Evolutionary conservation across 2,113 vertebrate species (phyloP).

Genomic region (Recurvirostra avosetta): DNA sequence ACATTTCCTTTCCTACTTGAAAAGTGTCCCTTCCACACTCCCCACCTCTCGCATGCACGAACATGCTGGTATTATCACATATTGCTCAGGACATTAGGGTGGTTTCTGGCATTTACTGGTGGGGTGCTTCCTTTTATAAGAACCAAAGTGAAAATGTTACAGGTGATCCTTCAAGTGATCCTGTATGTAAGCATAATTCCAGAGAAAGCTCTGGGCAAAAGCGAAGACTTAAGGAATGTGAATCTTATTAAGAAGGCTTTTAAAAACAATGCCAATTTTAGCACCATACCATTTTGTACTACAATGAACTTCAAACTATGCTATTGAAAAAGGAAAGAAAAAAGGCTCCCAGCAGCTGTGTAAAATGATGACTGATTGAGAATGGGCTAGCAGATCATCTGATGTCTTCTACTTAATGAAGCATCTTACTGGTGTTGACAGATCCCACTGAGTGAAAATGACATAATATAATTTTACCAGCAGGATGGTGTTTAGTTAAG

Average conservation of each 20-base stretch:
- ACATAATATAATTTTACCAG: conserved; percentile 50
- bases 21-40: background rate
- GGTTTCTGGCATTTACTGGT: background rate
- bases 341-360: conserved; percentile 15
- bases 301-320: background rate
- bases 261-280: background rate
- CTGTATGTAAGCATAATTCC: background rate
- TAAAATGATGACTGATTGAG: conserved; percentile 29
- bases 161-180: background rate
- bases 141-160: background rate
- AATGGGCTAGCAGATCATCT: conserved; percentile 28
- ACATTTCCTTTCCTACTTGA: background rate
- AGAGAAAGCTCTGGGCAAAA: background rate
- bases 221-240: background rate
- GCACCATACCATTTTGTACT: background rate
- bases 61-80: background rate
- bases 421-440: conserved; percentile 53
- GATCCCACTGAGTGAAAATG: conserved; percentile 42
- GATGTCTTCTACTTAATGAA: conserved; percentile 48
- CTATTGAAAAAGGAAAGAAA: background rate
- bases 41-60: rapidly evolving
- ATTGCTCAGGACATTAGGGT: background rate
- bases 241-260: background rate
- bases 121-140: background rate
- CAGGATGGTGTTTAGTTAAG: conserved; percentile 44